These are phyloP conservation scores for Parasteatoda lunata DNA, from an alignment of 2,888 invertebrate genomes.

Conservation along the genomic window DNA sequence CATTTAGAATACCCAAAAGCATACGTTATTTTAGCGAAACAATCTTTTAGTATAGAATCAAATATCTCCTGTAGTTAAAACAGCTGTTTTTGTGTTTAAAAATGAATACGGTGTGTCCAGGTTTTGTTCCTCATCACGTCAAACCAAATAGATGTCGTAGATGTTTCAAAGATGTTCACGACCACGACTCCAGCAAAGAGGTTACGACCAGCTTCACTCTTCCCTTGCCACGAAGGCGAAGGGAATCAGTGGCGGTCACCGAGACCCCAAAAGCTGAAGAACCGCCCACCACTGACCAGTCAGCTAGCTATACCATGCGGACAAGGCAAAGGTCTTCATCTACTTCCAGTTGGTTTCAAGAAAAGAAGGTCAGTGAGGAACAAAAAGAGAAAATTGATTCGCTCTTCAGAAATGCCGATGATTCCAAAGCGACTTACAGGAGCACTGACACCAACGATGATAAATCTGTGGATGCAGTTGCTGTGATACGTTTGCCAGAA, in stretches of 20 bases:
- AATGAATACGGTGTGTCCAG: conserved; percentile 74
- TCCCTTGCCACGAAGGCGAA: conserved; percentile 52
- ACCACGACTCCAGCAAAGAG: conserved; percentile 61
- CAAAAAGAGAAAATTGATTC: conserved; percentile 60
- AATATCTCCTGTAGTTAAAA: no score
- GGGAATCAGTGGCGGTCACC: conserved; percentile 61
- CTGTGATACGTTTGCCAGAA: conserved; percentile 42
- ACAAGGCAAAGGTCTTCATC: conserved; percentile 48
- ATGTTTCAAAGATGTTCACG: conserved; percentile 82
- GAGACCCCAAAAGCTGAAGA: conserved; percentile 43
- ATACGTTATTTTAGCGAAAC: no score
- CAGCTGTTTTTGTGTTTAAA: background rate
- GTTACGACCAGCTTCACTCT: conserved; percentile 60
- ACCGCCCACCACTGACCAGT: conserved; percentile 17
- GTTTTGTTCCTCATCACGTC: conserved; percentile 94
- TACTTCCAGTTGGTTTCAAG: conserved; percentile 62
- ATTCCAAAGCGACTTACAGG: conserved; percentile 42
- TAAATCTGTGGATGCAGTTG: conserved; percentile 35
- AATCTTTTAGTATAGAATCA: no score
- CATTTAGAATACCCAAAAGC: no score
- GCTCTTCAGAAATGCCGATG: conserved; percentile 51
- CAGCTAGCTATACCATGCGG: conserved; percentile 49
- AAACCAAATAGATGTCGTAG: conserved; percentile 95
- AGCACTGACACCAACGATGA: conserved; percentile 11
- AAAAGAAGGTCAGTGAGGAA: conserved; percentile 51